Percentiles rank a stretch among this genome's conserved stretches.
These are phyloP conservation scores for Leptodactylus fallax DNA, from an alignment of 2,797 vertebrate genomes.

Conservation along the genomic window DNA sequence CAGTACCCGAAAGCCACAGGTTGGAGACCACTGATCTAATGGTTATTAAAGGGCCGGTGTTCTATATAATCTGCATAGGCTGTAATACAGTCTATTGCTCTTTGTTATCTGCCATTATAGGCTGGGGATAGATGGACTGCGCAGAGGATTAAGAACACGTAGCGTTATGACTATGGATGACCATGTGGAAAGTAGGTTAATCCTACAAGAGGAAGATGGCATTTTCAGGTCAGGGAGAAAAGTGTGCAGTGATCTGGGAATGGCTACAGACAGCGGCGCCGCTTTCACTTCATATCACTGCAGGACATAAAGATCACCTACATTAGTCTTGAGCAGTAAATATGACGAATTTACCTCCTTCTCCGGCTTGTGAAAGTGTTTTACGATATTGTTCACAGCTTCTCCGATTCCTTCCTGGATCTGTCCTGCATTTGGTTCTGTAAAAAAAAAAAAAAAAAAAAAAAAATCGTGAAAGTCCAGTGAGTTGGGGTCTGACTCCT, in stretches of 20 bases:
- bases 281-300: not conserved
- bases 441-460: slow-evolving; percentile 61
- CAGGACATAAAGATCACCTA: not conserved
- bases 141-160: not conserved
- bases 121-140: too few species aligned
- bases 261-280: not conserved
- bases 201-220: not conserved
- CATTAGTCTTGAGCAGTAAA: not conserved
- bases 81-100: not conserved
- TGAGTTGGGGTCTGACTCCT: not conserved
- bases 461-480: not conserved
- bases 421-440: slow-evolving; percentile 89
- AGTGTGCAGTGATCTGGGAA: not conserved
- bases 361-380: slow-evolving; percentile 97
- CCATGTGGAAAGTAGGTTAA: slow-evolving; percentile 21
- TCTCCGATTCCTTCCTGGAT: slow-evolving; percentile 97
- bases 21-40: not conserved
- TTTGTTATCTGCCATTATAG: not conserved
- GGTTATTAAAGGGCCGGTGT: not conserved
- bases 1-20: too few species aligned
- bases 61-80: not conserved
- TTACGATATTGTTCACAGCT: slow-evolving; percentile 95
- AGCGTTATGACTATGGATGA: not conserved
- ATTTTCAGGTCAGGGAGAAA: slow-evolving; percentile 27
- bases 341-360: slow-evolving; percentile 85